phyloP scores from a whole-genome alignment of 2,888 invertebrate species.

The Limnephilus marmoratus region DNA sequence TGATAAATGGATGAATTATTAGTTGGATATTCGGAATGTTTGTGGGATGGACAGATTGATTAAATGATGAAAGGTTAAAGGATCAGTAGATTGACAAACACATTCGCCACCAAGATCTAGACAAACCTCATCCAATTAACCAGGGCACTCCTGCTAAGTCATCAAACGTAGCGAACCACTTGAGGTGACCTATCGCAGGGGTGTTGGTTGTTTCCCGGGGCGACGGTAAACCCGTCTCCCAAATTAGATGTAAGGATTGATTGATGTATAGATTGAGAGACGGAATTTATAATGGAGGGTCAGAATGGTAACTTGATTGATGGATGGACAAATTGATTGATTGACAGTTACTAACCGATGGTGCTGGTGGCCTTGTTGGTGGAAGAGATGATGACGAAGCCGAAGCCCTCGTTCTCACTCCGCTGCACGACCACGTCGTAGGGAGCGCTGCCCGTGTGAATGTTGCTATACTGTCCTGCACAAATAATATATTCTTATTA shows the following conservation, averaged over 20 bases:
- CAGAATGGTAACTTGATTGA: neutral
- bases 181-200: too few species aligned
- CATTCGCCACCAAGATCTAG: too few species aligned
- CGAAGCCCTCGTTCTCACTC: slow-evolving; percentile 97
- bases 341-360: slow-evolving; percentile 81
- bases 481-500: slow-evolving; percentile 66
- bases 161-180: too few species aligned
- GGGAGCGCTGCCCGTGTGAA: slow-evolving; percentile 74
- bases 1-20: neutral
- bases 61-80: too few species aligned
- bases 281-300: neutral
- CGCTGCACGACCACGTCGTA: slow-evolving; percentile 95
- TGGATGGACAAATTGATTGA: neutral
- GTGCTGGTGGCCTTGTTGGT: slow-evolving; percentile 89
- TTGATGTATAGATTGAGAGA: neutral
- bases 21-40: neutral
- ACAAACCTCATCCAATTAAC: too few species aligned
- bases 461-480: slow-evolving; percentile 72
- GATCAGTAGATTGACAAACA: too few species aligned
- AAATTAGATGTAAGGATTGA: too few species aligned
- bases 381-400: slow-evolving; percentile 98
- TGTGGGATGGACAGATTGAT: too few species aligned
- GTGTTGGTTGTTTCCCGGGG: too few species aligned
- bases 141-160: too few species aligned
- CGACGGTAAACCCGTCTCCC: too few species aligned